Base-by-base conservation (phyloP, 2,113 vertebrate species). In the Cebidichthys violaceus region DNA sequence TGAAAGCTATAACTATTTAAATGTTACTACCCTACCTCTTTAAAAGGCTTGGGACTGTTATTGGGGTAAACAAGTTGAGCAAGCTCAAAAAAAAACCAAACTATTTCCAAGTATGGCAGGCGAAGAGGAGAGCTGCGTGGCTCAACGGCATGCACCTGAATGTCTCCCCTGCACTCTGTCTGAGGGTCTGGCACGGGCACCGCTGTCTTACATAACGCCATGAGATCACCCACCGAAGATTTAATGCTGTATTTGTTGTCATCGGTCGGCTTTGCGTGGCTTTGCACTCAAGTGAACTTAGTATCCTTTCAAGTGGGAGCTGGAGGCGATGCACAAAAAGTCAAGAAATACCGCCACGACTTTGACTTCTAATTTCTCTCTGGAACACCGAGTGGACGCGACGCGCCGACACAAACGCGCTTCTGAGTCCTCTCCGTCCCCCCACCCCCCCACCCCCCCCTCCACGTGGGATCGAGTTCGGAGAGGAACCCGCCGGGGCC, bases 91-190 rank as follows among this genome's bases (percentile, higher is more conserved):
- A 55, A 35, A 59, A n/a, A n/a, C n/a, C n/a, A n/a, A n/a, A 72
- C 55, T 74, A 78, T 88, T 89, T 90, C 88, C 88, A 92, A 90
- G 81, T 88, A 89, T 82, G 84, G 84, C 81, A 87, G 77, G 73
- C 75, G 62, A 45, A 75, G 79, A 74, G 27, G 60, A 78, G 79
- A 66, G 90, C 84, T 86, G 82, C 85, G 79, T 93, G 89, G 89
- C 73, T 88, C 72, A 69, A 70, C 61, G 22, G 83, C 84, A 76
- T 90, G 85, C 85, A 93, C 92, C 93, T 92, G 89, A 86, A 92
- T 70, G 65, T 74, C 78, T 92, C 71, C 18, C 50, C 70, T 84
- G 86, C 83, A 47, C 88, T 83, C 79, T 13, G 83, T 88, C 81
- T 75, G 29, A 59, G 57, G 37, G 66, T 68, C 84, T 94, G 92